Conservation (phyloP, 1,140 invertebrate genomes). For the Rhyzopertha dominica region DNA sequence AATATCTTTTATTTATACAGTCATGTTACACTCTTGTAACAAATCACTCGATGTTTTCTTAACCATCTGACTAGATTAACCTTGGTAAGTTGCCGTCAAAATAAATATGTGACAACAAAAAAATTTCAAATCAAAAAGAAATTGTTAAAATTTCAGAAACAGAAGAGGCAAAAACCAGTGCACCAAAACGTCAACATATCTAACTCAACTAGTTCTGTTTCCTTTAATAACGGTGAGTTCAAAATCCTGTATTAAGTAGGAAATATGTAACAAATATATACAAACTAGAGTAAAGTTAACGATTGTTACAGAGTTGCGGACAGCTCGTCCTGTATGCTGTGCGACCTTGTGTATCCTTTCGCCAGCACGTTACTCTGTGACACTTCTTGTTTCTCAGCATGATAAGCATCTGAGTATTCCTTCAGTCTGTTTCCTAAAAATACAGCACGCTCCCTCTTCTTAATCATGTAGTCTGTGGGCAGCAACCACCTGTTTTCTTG, state of each 20-base stretch:
- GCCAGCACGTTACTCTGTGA: slow-evolving; percentile 49
- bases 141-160: neutral
- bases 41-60: slow-evolving; percentile 5
- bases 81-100: too few species aligned
- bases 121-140: slow-evolving; percentile 3
- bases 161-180: neutral
- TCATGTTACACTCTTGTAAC: too few species aligned
- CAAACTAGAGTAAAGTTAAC: slow-evolving; percentile 20
- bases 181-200: neutral
- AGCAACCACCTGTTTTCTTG: slow-evolving; percentile 93
- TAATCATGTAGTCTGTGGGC: slow-evolving; percentile 87
- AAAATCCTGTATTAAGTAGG: neutral
- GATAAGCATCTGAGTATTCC: slow-evolving; percentile 74
- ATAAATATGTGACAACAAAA: neutral
- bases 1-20: too few species aligned
- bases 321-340: slow-evolving; percentile 77
- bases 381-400: slow-evolving; percentile 57
- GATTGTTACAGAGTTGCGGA: slow-evolving; percentile 52
- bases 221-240: neutral
- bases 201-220: neutral
- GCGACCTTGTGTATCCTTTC: slow-evolving; percentile 62
- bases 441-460: slow-evolving; percentile 82
- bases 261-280: slow-evolving; percentile 31
- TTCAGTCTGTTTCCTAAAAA: slow-evolving; percentile 79
- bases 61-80: slow-evolving; percentile 6